Conservation (phyloP, 2,113 vertebrate genomes). For the Callipepla squamata region DNA sequence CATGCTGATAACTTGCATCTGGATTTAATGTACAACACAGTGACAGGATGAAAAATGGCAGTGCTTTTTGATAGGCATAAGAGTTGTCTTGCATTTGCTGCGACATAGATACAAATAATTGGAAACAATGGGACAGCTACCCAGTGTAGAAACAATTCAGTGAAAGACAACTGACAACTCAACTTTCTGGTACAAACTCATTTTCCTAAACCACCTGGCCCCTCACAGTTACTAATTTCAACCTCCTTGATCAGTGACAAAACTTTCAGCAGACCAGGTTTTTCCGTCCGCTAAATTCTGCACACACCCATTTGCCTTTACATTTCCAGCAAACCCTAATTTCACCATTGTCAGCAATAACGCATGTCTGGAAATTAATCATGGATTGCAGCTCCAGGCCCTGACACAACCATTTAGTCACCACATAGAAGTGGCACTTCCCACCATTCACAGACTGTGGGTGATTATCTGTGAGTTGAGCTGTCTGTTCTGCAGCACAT, state of each 20-base stretch:
- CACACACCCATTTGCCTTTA: neutral
- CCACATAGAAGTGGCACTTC: neutral
- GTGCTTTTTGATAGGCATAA: neutral
- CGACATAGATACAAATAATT: neutral
- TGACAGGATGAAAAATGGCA: neutral
- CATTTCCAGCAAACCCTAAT: neutral
- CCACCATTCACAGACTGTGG: neutral
- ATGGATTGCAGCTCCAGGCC: neutral
- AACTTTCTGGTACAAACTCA: too few relatives aligned
- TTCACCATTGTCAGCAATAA: neutral
- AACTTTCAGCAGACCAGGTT: neutral
- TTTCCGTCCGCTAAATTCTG: neutral
- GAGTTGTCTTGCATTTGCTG: neutral
- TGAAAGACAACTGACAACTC: neutral
- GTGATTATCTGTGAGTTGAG: neutral
- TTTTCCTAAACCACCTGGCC: neutral
- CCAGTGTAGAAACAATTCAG: accelerated
- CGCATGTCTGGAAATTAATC: neutral
- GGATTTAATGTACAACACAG: neutral
- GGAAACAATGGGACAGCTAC: neutral
- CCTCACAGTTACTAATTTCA: neutral
- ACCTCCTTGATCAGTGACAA: neutral
- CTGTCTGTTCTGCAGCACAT: neutral
- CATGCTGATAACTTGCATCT: neutral
- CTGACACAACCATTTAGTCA: neutral